phyloP scores from a whole-genome alignment of 2,888 invertebrate genomes.

The Drosophila kuntzei region DNA sequence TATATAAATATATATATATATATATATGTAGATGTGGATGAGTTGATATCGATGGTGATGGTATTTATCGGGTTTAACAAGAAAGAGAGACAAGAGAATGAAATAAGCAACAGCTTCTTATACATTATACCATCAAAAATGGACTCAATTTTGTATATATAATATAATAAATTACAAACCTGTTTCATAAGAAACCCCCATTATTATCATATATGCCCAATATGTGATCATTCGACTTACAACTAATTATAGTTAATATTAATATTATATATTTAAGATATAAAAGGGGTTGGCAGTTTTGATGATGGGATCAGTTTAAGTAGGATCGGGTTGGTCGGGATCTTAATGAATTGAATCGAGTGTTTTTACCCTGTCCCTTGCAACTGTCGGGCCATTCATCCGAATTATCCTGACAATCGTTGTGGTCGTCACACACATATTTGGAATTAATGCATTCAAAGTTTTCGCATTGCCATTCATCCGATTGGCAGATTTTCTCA shows the following conservation, averaged over 20 bases:
- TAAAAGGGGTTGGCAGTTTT: slow-evolving; percentile 3
- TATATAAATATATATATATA: slow-evolving; percentile 22
- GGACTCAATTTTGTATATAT: slow-evolving; percentile 17
- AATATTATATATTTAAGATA: too few relatives aligned
- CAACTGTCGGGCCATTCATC: slow-evolving; percentile 86
- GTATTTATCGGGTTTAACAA: slow-evolving; percentile 34
- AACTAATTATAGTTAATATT: slow-evolving; percentile 15
- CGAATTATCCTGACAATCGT: slow-evolving; percentile 88
- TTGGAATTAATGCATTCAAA: slow-evolving; percentile 88
- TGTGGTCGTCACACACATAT: slow-evolving; percentile 87
- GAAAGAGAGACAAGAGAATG: slow-evolving; percentile 57
- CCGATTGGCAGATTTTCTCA: slow-evolving; percentile 59
- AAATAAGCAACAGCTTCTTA: slow-evolving; percentile 46
- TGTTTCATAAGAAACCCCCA: slow-evolving; percentile 3
- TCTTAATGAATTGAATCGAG: slow-evolving; percentile 25
- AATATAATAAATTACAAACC: slow-evolving; percentile 43
- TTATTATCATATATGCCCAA: background rate
- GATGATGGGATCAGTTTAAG: background rate
- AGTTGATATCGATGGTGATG: slow-evolving; percentile 12
- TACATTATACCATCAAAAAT: too few relatives aligned
- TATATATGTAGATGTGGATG: slow-evolving; percentile 17
- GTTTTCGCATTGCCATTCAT: slow-evolving; percentile 88
- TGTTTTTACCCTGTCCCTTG: slow-evolving; percentile 77
- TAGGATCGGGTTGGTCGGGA: slow-evolving; percentile 9
- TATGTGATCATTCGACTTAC: slow-evolving; percentile 20